Conservation (phyloP, 2,113 vertebrate genomes). For the Chamaea fasciata region DNA sequence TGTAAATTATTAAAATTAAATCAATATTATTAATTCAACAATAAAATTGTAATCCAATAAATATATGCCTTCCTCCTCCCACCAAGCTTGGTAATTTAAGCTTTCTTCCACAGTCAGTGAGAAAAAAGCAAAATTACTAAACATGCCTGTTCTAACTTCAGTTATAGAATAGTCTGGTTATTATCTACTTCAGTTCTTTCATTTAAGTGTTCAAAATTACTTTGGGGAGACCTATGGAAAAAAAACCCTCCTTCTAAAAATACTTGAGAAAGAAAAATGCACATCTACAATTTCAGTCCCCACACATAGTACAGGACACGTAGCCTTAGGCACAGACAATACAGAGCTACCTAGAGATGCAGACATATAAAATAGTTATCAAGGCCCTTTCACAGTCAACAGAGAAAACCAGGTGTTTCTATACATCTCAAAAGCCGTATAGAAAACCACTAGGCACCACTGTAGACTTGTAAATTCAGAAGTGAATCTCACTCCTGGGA, state of each 20-base stretch:
- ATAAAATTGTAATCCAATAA: not conserved
- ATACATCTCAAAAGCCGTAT: not conserved
- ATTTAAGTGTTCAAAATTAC: not conserved
- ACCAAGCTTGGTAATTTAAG: not conserved
- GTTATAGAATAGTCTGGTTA: not conserved
- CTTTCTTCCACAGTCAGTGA: not conserved
- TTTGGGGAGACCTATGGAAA: not conserved
- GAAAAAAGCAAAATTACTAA: not conserved
- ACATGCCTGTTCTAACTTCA: not conserved
- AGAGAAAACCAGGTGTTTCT: not conserved
- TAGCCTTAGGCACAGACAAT: not conserved
- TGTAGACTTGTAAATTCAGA: not conserved
- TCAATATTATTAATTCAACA: not conserved
- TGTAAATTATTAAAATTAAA: conserved; percentile 64
- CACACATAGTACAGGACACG: not conserved
- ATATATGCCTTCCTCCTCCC: not conserved
- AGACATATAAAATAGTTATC: not conserved
- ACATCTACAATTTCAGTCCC: not conserved
- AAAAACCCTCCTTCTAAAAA: not conserved
- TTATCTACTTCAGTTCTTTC: not conserved
- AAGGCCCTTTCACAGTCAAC: not conserved
- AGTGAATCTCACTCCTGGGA: not conserved
- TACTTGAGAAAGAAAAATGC: not conserved
- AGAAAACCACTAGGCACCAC: not conserved
- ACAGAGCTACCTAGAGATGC: not conserved